Conservation (phyloP, 1,140 invertebrate genomes). For the Bombyx mandarina region DNA sequence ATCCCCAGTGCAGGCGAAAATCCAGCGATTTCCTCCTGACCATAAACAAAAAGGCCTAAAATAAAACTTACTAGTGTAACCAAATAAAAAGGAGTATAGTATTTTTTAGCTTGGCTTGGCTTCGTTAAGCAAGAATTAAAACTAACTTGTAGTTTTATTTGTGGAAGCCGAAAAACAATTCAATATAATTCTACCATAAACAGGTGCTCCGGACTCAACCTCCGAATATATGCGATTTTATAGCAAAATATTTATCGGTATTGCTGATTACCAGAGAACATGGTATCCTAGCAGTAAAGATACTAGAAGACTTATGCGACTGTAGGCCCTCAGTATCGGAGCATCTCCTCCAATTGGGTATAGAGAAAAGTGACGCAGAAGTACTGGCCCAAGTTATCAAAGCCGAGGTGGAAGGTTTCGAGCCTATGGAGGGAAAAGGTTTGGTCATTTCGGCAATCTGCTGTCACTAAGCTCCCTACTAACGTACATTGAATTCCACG, state of each 20-base stretch:
- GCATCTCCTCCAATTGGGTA: conserved; percentile 39
- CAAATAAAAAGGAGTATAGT: too few species aligned
- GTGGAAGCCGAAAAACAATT: too few species aligned
- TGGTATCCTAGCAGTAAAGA: conserved; percentile 46
- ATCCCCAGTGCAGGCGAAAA: too few species aligned
- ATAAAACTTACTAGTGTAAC: too few species aligned
- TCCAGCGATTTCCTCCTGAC: too few species aligned
- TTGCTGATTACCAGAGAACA: conserved; percentile 78
- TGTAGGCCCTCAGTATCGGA: conserved; percentile 47
- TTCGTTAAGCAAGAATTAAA: too few species aligned
- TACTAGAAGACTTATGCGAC: conserved; percentile 55
- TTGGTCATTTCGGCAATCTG: background rate
- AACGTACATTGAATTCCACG: too few species aligned
- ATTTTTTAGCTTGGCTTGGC: too few species aligned
- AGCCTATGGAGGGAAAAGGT: conserved; percentile 41
- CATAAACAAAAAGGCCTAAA: too few species aligned
- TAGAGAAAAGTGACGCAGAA: conserved; percentile 21
- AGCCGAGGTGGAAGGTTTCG: conserved; percentile 40
- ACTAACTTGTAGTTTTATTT: too few species aligned
- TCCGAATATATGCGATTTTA: conserved; percentile 73
- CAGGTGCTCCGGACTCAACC: conserved; percentile 76
- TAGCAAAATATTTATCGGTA: conserved; percentile 78
- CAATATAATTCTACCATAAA: background rate
- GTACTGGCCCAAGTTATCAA: conserved; percentile 38
- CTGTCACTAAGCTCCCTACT: too few species aligned